phyloP scores from a whole-genome alignment of 2,797 vertebrate genomes.

The Rousettus madagascariensis region DNA sequence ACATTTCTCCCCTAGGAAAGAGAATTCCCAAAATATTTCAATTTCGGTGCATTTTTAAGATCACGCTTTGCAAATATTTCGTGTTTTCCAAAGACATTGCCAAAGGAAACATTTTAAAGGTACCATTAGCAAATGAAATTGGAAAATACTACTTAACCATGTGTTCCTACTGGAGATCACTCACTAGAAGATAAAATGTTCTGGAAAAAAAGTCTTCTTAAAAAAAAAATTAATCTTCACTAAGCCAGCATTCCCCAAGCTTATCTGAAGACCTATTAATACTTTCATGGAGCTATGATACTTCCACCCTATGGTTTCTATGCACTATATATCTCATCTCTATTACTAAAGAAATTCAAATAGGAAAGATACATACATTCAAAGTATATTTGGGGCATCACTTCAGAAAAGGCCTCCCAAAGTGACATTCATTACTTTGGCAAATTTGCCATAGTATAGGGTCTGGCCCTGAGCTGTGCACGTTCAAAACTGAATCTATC shows the following conservation, averaged over 20 bases:
- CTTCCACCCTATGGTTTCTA: not conserved
- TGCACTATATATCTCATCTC: not conserved
- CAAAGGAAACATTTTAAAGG: conserved; percentile 11
- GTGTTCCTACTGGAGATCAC: not conserved
- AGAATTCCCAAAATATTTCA: conserved; percentile 9
- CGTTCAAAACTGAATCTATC: conserved; percentile 7
- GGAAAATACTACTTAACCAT: conserved; percentile 1
- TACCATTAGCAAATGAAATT: not conserved
- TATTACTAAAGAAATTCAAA: not conserved
- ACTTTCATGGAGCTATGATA: not conserved
- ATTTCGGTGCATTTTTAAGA: not conserved
- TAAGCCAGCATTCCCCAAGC: not conserved
- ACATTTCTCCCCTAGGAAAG: not conserved
- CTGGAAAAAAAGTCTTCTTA: not conserved
- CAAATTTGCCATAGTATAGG: not conserved
- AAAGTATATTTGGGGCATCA: not conserved
- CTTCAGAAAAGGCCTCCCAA: not conserved
- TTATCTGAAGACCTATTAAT: not conserved
- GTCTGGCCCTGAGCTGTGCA: not conserved
- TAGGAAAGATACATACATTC: not conserved
- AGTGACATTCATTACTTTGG: not conserved
- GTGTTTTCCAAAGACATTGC: conserved; percentile 8
- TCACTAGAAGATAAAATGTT: not conserved
- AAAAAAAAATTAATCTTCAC: conserved; percentile 42
- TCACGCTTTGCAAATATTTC: not conserved